Evolutionary conservation across 2,797 vertebrate genomes (phyloP).

Genomic region (Enteromius radiatus): DNA sequence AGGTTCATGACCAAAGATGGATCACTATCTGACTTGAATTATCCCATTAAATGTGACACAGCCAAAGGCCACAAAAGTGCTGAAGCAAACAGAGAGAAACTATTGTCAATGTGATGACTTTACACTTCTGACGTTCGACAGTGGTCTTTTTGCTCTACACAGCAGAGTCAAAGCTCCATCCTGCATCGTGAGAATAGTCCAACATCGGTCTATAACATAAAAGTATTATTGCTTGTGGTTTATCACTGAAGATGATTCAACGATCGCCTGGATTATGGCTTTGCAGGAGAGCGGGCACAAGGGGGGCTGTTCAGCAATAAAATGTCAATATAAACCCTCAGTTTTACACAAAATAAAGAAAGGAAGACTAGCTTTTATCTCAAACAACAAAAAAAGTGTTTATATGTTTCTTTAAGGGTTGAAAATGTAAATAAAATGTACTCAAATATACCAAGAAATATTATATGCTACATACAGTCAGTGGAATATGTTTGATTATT

Average conservation of each 20-base stretch:
- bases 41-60: slow-evolving; percentile 34
- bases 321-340: slow-evolving; percentile 62
- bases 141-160: slow-evolving; percentile 11
- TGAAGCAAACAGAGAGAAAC: slow-evolving; percentile 36
- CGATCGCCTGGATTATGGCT: slow-evolving; percentile 59
- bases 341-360: slow-evolving; percentile 59
- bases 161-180: slow-evolving; percentile 54
- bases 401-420: slow-evolving; percentile 34
- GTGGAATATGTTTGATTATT: slow-evolving; percentile 5
- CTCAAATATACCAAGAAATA: not conserved
- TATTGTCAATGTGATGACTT: slow-evolving; percentile 48
- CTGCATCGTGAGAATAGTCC: slow-evolving; percentile 55
- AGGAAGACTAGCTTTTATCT: slow-evolving; percentile 41
- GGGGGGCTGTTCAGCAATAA: slow-evolving; percentile 59
- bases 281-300: slow-evolving; percentile 51
- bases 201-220: slow-evolving; percentile 61
- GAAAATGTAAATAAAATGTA: slow-evolving; percentile 44
- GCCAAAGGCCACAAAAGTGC: slow-evolving; percentile 34
- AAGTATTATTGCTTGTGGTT: slow-evolving; percentile 62
- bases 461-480: not conserved
- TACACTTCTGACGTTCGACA: slow-evolving; percentile 38
- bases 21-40: slow-evolving; percentile 46
- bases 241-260: slow-evolving; percentile 62
- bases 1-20: slow-evolving; percentile 45
- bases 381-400: slow-evolving; percentile 46